phyloP scores from a whole-genome alignment of 2,888 invertebrate species.

The Heterodera filipjevi region DNA sequence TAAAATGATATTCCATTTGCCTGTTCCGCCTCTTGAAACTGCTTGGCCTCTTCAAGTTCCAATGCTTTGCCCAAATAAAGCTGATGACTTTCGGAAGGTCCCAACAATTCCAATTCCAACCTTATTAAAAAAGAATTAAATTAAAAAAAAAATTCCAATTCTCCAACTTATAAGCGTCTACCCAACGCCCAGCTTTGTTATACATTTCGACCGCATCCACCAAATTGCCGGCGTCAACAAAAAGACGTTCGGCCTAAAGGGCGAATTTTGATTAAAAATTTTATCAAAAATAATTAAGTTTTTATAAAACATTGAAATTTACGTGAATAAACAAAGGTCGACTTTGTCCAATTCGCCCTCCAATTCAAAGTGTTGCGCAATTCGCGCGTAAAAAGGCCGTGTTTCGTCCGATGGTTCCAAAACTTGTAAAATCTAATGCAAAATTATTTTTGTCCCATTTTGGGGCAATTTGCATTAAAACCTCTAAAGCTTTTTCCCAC shows the following conservation, averaged over 20 bases:
- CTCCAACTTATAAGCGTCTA: slow-evolving; percentile 80
- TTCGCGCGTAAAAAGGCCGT: slow-evolving; percentile 75
- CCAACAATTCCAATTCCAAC: slow-evolving; percentile 69
- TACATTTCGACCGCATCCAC: slow-evolving; percentile 88
- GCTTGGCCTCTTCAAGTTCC: slow-evolving; percentile 78
- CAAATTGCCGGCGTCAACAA: slow-evolving; percentile 80
- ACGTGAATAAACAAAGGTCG: too few relatives aligned
- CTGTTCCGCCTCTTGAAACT: slow-evolving; percentile 84
- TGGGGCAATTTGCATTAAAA: slow-evolving; percentile 73
- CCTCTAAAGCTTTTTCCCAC: slow-evolving; percentile 90
- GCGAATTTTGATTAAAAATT: slow-evolving; percentile 59
- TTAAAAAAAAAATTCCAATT: neutral
- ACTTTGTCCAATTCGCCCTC: slow-evolving; percentile 78
- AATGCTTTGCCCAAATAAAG: slow-evolving; percentile 84
- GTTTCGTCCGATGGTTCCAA: slow-evolving; percentile 18
- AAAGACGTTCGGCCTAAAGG: slow-evolving; percentile 81
- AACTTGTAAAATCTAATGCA: slow-evolving; percentile 11
- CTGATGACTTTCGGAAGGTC: slow-evolving; percentile 71
- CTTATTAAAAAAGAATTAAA: slow-evolving; percentile 44
- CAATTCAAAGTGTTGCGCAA: slow-evolving; percentile 80
- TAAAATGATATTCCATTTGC: too few relatives aligned
- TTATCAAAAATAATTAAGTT: too few relatives aligned
- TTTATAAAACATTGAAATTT: neutral
- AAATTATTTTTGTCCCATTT: neutral
- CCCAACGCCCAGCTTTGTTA: slow-evolving; percentile 79